These are phyloP conservation scores for Sinocyclocheilus grahami DNA, from an alignment of 2,113 vertebrate genomes.

Conservation along the genomic window DNA sequence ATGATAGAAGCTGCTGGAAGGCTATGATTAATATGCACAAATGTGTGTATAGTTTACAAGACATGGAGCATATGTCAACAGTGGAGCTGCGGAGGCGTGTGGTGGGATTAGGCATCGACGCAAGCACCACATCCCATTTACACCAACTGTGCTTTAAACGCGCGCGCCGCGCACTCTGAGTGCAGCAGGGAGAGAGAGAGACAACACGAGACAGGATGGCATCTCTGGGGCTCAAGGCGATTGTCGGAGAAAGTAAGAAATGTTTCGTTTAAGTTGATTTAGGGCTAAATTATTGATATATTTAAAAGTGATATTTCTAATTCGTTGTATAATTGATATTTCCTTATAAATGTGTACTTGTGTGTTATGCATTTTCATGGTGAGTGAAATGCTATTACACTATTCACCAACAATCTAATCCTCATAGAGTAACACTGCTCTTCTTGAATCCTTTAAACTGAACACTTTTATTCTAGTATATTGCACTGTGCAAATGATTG, in stretches of 20 bases:
- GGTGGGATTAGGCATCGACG: slow-evolving; percentile 39
- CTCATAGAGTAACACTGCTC: neutral
- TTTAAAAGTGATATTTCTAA: neutral
- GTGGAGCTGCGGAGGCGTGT: slow-evolving; percentile 29
- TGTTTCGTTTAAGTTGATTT: neutral
- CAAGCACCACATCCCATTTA: slow-evolving; percentile 28
- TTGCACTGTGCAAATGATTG: neutral
- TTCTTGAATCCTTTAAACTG: neutral
- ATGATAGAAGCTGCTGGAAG: neutral
- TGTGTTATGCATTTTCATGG: neutral
- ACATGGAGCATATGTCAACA: neutral
- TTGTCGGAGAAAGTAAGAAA: slow-evolving; percentile 88
- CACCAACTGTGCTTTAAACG: neutral
- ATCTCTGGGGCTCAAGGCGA: slow-evolving; percentile 86
- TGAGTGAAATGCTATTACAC: neutral
- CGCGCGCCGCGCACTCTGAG: slow-evolving; percentile 6
- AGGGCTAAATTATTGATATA: too few species aligned
- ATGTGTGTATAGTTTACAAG: neutral
- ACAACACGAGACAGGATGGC: slow-evolving; percentile 72
- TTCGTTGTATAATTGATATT: neutral
- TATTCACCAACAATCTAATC: neutral
- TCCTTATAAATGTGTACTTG: neutral
- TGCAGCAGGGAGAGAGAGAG: slow-evolving; percentile 4
- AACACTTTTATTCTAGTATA: neutral
- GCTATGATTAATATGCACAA: neutral